Base-by-base conservation (phyloP, 2,888 invertebrate species). In the Ctenicera cuprea region DNA sequence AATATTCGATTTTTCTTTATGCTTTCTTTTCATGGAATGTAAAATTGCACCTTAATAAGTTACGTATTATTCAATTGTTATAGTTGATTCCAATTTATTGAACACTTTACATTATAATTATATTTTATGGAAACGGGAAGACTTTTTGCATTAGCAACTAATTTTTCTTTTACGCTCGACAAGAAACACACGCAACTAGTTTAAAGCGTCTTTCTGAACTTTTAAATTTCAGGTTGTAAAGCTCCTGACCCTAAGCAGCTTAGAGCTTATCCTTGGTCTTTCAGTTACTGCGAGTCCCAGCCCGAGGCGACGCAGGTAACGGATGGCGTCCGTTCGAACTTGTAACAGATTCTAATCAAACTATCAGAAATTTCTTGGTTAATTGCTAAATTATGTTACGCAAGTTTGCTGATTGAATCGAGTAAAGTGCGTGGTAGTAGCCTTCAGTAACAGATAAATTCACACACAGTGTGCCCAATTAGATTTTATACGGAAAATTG, bases 381-480 rank as follows among this genome's bases (percentile, higher is more conserved):
- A 78, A 78, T 77, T 77, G 76, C 74, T 78, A 78, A 78, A 78
- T 77, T 78, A 78, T 78, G 76, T 78, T 78, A 78, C 64, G 75
- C 70, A 78, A 78, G 68, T 78, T 78, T 71, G 64, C 76, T 77
- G 77, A 77, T 77, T 77, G 77, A 78, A 77, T 75, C 67, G 63
- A 68, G 73, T 68, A 75, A 77, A 77, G 77, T 77, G 77, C 78
- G 76, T 78, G 68, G 70, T 52, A 67, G 65, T 70, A 71, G 71
- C 74, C 70, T 74, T 74, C 74, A 74, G 62, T 48, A 62, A 63
- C 74, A 74, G 74, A 74, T 68, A 73, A 68, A 68, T 73, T 69
- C 52, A 16, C 57, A 63, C 54, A 62, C 38, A 65, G 43, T 62
- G 62, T 45, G 45, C 62, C 62, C 45, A 62, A 62, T 62, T 62